phyloP scores from a whole-genome alignment of 2,113 vertebrate species.

The Nanorana parkeri region DNA sequence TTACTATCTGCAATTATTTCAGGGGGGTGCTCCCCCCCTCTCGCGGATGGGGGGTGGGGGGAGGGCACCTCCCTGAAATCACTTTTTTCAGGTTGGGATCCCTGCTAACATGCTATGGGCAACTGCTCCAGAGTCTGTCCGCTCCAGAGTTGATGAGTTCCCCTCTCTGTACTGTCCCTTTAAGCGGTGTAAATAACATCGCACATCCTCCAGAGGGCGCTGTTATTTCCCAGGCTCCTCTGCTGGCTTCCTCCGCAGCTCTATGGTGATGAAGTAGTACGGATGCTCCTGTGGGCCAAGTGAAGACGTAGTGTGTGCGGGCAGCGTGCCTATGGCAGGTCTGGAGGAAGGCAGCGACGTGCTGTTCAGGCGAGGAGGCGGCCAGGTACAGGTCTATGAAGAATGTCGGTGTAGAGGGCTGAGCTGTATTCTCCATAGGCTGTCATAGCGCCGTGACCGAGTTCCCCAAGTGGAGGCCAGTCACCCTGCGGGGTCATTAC shows the following conservation, averaged over 20 bases:
- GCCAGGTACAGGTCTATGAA: conserved; percentile 15
- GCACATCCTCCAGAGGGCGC: conserved; percentile 13
- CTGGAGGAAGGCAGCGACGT: conserved; percentile 12
- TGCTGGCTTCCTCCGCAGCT: neutral
- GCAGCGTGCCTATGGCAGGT: conserved; percentile 25
- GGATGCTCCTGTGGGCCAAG: neutral
- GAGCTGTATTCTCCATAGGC: too few species aligned
- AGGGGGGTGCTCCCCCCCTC: too few species aligned
- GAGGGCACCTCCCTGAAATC: too few species aligned
- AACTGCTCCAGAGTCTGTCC: too few species aligned
- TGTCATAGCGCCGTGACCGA: neutral
- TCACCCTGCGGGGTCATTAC: neutral
- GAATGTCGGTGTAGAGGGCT: too few species aligned
- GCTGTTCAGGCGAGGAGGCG: conserved; percentile 33
- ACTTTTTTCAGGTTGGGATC: too few species aligned
- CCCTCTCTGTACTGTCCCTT: too few species aligned
- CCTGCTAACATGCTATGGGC: too few species aligned
- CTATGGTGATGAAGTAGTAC: conserved; percentile 36
- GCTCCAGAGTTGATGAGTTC: too few species aligned
- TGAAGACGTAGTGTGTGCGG: neutral
- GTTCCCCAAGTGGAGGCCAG: neutral
- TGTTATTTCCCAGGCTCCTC: neutral
- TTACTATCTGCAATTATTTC: too few species aligned
- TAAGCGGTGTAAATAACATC: too few species aligned
- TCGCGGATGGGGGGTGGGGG: too few species aligned